Conservation (phyloP, 2,797 vertebrate species). For the Iguana delicatissima region DNA sequence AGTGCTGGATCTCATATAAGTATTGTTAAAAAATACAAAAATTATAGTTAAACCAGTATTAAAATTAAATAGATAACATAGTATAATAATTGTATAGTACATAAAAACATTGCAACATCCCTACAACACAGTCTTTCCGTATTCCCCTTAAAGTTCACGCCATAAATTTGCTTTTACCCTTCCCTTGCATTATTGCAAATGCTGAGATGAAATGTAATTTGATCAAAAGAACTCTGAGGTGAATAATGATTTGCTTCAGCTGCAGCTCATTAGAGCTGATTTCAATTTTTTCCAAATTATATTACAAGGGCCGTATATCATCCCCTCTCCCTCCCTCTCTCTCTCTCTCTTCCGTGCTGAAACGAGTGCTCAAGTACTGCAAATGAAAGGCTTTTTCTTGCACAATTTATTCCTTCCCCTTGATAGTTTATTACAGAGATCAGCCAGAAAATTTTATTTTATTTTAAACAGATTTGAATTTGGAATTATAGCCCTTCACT, state of each 20-base stretch:
- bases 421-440: slow-evolving; percentile 37
- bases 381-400: slow-evolving; percentile 59
- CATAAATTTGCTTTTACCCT: slow-evolving; percentile 64
- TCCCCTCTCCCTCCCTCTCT: slow-evolving; percentile 37
- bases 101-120: not conserved
- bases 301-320: slow-evolving; percentile 62
- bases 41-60: too few species aligned
- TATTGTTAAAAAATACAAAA: too few species aligned
- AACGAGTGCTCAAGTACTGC: slow-evolving; percentile 53
- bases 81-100: too few species aligned
- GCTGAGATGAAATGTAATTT: slow-evolving; percentile 70
- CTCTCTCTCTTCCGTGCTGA: slow-evolving; percentile 42
- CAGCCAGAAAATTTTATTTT: slow-evolving; percentile 1
- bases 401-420: slow-evolving; percentile 53
- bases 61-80: too few species aligned
- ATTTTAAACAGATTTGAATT: not conserved
- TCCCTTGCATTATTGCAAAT: slow-evolving; percentile 61
- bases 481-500: slow-evolving; percentile 31
- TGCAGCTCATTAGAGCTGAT: slow-evolving; percentile 71
- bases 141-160: slow-evolving; percentile 52
- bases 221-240: slow-evolving; percentile 72
- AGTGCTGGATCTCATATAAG: too few species aligned
- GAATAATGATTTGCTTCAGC: slow-evolving; percentile 74
- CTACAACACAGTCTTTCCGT: slow-evolving; percentile 46
- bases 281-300: slow-evolving; percentile 71